Evolutionary conservation across 2,888 invertebrate species (phyloP).

Genomic region (Silvanus unidentatus): DNA sequence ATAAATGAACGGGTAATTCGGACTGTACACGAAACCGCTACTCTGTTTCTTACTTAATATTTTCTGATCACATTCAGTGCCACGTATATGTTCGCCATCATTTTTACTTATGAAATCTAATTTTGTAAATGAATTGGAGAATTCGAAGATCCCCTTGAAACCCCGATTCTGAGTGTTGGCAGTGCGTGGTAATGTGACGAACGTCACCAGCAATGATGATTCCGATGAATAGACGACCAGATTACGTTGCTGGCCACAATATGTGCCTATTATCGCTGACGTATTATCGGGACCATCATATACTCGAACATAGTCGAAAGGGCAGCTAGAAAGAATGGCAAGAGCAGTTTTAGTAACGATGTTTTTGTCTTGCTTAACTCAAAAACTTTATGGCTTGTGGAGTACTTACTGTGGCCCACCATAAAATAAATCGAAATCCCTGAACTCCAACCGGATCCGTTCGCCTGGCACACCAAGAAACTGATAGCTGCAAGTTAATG

Average conservation of each 20-base stretch:
- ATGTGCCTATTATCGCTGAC: slow-evolving; percentile 88
- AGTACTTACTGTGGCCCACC: slow-evolving; percentile 96
- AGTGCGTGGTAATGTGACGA: slow-evolving; percentile 84
- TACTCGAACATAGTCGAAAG: slow-evolving; percentile 95
- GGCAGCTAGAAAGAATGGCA: slow-evolving; percentile 67
- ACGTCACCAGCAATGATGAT: slow-evolving; percentile 83
- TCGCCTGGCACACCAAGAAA: slow-evolving; percentile 87
- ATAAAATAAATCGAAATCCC: slow-evolving; percentile 97
- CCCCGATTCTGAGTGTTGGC: slow-evolving; percentile 96
- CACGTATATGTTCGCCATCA: slow-evolving; percentile 91
- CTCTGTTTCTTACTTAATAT: slow-evolving; percentile 91
- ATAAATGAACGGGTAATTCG: slow-evolving; percentile 93
- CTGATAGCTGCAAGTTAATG: slow-evolving; percentile 86
- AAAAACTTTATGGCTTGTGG: no score
- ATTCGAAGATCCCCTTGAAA: slow-evolving; percentile 97
- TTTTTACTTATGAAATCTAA: slow-evolving; percentile 92
- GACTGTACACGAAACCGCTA: slow-evolving; percentile 88
- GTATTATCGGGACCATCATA: slow-evolving; percentile 90
- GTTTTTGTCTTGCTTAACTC: no score
- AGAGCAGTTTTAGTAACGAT: no score
- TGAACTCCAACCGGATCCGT: slow-evolving; percentile 89
- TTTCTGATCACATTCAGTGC: slow-evolving; percentile 98
- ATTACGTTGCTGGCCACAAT: slow-evolving; percentile 95
- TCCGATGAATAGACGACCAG: slow-evolving; percentile 92
- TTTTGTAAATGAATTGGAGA: slow-evolving; percentile 97